Evolutionary conservation across 2,888 invertebrate genomes (phyloP), one percentile per base, ranked within the genome.

Genomic region (Sinentomon sp.): DNA sequence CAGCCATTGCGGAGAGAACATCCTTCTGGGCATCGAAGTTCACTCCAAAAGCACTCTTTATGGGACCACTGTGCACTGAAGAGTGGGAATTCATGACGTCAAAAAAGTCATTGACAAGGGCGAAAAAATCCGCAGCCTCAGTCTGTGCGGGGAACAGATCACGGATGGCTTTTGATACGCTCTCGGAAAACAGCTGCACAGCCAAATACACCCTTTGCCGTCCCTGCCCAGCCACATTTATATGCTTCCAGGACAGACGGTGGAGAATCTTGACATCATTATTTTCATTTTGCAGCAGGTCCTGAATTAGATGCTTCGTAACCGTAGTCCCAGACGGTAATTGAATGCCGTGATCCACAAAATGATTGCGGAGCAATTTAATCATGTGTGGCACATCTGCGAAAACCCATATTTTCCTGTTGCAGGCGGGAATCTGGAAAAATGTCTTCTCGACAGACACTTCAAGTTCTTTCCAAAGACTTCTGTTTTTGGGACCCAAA

Each of bases 351-450:
- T 37, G 18, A 33, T 33, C 37, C 9, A 37, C n/a, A n/a, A 34
- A 28, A 31, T 40, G 35, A 38, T 37, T 39, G n/a, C 39, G 9
- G 6, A 39, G 17, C 3, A 40, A 23, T 27, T 40, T 39, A 3
- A 34, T 7, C 12, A 37, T 6, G 19, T 40, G 39, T 4, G 37
- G 37, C 17, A 28, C 17, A 21, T 39, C 39, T 17, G 34, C 14
- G 33, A 39, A 35, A 5, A 36, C 28, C 32, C 33, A 38, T 9
- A 38, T 17, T 6, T 23, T 18, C 12, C 14, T n/a, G 9, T 14
- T 28, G 9, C 31, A 21, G 17, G 20, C 27, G 10, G 16, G 17
- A 14, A 37, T 32, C 17, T 29, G 12, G 6, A 21, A 21, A 30
- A 35, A 38, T n/a, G 19, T 30, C 6, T 23, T 33, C 13, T 31